Base-by-base conservation (phyloP, 2,888 invertebrate genomes). In the Oscheius sp. region DNA sequence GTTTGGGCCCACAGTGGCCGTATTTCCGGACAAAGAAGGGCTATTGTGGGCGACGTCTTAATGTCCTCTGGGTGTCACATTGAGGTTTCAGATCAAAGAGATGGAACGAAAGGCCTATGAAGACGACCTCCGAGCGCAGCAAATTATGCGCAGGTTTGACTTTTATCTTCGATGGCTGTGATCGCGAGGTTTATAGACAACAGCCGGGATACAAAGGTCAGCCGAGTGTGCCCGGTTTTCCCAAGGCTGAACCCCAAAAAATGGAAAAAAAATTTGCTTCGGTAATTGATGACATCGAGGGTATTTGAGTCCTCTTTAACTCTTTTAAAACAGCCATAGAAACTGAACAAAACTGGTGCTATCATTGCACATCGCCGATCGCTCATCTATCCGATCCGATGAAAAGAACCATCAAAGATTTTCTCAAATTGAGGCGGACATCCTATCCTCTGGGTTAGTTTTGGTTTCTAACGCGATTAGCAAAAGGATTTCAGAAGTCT, bases 361-460 rank as follows among this genome's bases (percentile, higher is more conserved):
- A 80, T 46, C 68, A 72, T 50, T 83, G 83, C 67, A 78, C 77
- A 1, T 71, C 72, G 15, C 81, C 82, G 1, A 71, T 82, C 31
- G 65, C 69, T 45, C 55, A 75, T 39, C 42, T 83, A 3, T 66
- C 71, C 10, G 65, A 76, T 3, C 78, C 79, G 12, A 77, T 80
- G 74, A 71, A 77, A 61, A 73, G 69, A 53, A 76, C 78, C 1
- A 72, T 83, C 31, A 67, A 72, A 50, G 81, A 78, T 50, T 75
- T 84, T 29, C 69, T 84, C 17, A 80, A 84, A 39, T 72, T 84
- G 66, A 57, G 84, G 65, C 66, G 84, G 52, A 78, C 81, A 10
- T 42, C 70, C 1, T 83, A 74, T 69, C 83, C 82, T 27, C 69
- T 37, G 55, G 75, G 79, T 75, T n/a, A n/a, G 17, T 42, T 2